These are phyloP conservation scores for Archilochus colubris DNA, from an alignment of 2,113 vertebrate genomes.

Conservation along the genomic window DNA sequence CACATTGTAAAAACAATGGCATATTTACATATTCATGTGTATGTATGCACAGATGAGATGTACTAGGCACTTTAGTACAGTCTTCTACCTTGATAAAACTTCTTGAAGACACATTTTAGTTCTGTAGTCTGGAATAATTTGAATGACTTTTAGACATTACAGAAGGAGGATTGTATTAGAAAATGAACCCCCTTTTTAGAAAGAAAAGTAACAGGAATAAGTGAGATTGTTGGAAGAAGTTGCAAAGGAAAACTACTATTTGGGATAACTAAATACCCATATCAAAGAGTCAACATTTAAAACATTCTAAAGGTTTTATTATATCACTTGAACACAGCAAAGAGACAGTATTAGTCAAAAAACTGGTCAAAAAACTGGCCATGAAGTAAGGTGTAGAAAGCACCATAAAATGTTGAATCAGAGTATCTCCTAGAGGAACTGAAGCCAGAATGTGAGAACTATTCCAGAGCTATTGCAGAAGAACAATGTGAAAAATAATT, in stretches of 20 bases:
- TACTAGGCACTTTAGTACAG: background rate
- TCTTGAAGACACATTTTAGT: background rate
- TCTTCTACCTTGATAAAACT: background rate
- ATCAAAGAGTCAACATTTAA: background rate
- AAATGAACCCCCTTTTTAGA: background rate
- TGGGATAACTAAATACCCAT: background rate
- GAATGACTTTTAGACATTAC: background rate
- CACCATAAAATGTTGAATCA: background rate
- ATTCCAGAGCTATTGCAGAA: background rate
- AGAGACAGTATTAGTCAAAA: background rate
- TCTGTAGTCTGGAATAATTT: background rate
- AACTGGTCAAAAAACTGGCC: background rate
- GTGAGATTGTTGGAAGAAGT: background rate
- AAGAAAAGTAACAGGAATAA: background rate
- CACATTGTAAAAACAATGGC: background rate
- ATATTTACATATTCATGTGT: background rate
- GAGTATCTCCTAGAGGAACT: background rate
- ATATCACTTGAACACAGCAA: background rate
- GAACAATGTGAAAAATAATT: background rate
- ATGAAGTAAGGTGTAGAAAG: background rate
- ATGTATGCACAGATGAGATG: background rate
- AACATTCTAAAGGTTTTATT: background rate
- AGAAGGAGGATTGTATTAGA: background rate
- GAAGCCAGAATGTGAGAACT: background rate
- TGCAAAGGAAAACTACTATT: background rate